phyloP scores from a whole-genome alignment of 2,888 invertebrate species.

The Lypha dubia region DNA sequence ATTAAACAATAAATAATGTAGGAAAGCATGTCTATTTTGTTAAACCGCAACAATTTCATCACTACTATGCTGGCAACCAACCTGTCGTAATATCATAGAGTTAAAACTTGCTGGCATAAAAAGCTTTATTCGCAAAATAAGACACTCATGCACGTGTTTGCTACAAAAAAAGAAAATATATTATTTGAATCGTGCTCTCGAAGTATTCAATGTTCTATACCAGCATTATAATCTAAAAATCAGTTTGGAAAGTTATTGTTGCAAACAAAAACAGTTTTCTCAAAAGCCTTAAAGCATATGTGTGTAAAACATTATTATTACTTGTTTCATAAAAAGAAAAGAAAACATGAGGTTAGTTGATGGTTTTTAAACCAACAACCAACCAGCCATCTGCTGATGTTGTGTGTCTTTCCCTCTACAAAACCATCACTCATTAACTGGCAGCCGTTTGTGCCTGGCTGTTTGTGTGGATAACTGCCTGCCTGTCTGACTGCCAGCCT shows the following conservation, averaged over 20 bases:
- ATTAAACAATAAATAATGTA: conserved; percentile 24
- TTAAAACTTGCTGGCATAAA: too few relatives aligned
- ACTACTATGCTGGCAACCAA: conserved; percentile 14
- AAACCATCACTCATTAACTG: conserved; percentile 26
- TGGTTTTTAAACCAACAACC: conserved; percentile 16
- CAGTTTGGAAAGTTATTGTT: conserved; percentile 56
- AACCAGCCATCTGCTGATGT: too few relatives aligned
- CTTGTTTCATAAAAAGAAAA: too few relatives aligned
- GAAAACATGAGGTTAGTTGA: conserved; percentile 56
- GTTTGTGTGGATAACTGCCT: neutral
- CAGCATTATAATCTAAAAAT: conserved; percentile 33
- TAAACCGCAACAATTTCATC: conserved; percentile 64
- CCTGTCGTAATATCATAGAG: conserved; percentile 3
- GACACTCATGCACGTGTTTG: neutral
- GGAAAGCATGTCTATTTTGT: neutral
- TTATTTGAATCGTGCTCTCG: neutral
- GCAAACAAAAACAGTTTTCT: conserved; percentile 29
- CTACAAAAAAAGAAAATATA: too few relatives aligned
- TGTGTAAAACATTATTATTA: conserved; percentile 57
- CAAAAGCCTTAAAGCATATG: conserved; percentile 59
- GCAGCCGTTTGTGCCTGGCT: neutral
- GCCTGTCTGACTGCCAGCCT: neutral
- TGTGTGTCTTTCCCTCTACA: neutral
- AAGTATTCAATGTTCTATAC: neutral
- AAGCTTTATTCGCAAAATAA: too few relatives aligned